Base-by-base conservation (phyloP, 35 echinoderm and acorn worm genomes). In the Eucidaris tribuloides region DNA sequence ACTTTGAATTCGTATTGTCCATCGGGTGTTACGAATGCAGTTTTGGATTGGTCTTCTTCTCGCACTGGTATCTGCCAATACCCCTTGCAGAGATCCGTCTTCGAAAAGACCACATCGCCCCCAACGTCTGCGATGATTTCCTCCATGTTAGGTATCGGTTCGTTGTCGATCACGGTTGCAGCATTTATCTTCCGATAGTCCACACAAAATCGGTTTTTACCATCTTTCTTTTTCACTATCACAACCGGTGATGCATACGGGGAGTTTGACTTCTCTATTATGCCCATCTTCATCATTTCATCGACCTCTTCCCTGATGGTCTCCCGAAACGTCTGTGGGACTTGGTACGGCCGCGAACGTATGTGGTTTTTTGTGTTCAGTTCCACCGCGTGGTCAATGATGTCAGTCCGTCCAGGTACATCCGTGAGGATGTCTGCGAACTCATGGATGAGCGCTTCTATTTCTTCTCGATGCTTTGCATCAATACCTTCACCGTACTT, bases 41-140 rank as follows among this genome's bases (percentile, higher is more conserved):
- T 87, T 42, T 93, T 88, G 15, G 61, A 65, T 70, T 46, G 87
- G 19, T 74, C 80, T 18, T 79, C 32, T 58, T 65, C 63, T 31
- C 30, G 32, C 22, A 93, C 42, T 0, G 85, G 79, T 9, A 93
- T 88, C 70, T 93, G 91, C 78, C 83, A 93, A 43, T 82, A 83
- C 13, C 86, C 63, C 49, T 82, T 93, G 3, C 66, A 70, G 50
- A 88, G 46, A 34, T 88, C 84, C 41, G 79, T 45, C 32, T 81
- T 86, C 61, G 50, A 65, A 62, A 86, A 80, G 42, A 81, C 80
- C 30, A 76, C 71, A 18, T 22, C 61, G 15, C 58, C 33, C 2
- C 52, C 72, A 58, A 86, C 27, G 32, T 65, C 38, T 9, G 76
- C 39, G 15, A 92, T 81, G 25, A 79, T 62, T 19, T 92, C 2